Evolutionary conservation across 2,888 invertebrate genomes (phyloP).

Genomic region (Bugula neritina): DNA sequence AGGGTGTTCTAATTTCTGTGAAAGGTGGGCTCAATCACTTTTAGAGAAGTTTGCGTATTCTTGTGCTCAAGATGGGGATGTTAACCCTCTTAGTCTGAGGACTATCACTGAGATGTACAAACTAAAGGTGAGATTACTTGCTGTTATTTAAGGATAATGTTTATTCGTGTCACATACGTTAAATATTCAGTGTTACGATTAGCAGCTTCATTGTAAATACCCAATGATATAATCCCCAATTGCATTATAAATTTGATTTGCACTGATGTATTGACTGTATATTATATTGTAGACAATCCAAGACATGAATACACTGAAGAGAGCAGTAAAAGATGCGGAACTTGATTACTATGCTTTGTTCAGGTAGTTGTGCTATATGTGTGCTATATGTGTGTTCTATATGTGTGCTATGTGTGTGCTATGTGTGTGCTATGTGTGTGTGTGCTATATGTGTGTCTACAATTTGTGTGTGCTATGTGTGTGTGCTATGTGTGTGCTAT

Average conservation of each 20-base stretch:
- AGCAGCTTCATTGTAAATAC: too few relatives aligned
- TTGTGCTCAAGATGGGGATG: slow-evolving; percentile 31
- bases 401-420: neutral
- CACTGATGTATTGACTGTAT: too few relatives aligned
- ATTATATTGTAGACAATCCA: slow-evolving; percentile 47
- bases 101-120: slow-evolving; percentile 39
- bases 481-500: too few relatives aligned
- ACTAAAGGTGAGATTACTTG: slow-evolving; percentile 32
- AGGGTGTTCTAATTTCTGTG: slow-evolving; percentile 40
- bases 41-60: slow-evolving; percentile 27
- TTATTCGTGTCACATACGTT: too few relatives aligned
- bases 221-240: too few relatives aligned
- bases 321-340: slow-evolving; percentile 45
- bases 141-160: too few relatives aligned
- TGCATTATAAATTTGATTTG: too few relatives aligned
- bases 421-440: too few relatives aligned
- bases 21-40: slow-evolving; percentile 38
- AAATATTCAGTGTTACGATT: too few relatives aligned
- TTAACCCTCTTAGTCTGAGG: slow-evolving; percentile 35
- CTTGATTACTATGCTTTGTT: slow-evolving; percentile 47
- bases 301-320: slow-evolving; percentile 46
- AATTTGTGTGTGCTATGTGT: too few relatives aligned
- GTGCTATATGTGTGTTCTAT: neutral
- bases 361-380: slow-evolving; percentile 36
- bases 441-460: too few relatives aligned